phyloP scores from a whole-genome alignment of 2,888 invertebrate genomes.

The Heteromyza rotundicornis region DNA sequence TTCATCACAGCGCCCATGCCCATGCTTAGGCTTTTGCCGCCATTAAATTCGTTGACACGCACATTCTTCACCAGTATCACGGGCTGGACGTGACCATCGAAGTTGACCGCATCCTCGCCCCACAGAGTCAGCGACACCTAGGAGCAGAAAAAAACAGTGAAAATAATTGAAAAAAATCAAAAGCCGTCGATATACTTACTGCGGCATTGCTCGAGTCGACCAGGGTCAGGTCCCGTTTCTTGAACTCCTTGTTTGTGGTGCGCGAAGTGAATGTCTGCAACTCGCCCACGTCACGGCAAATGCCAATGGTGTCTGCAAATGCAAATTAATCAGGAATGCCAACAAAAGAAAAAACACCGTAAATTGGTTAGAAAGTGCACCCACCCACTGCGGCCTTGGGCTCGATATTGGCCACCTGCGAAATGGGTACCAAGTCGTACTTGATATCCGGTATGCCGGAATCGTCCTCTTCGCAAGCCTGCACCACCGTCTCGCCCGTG shows the following conservation, averaged over 20 bases:
- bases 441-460: conserved; percentile 76
- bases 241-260: conserved; percentile 80
- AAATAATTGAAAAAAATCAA: too few species aligned
- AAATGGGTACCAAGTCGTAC: conserved; percentile 80
- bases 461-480: conserved; percentile 67
- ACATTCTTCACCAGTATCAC: conserved; percentile 87
- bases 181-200: conserved; percentile 59
- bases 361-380: not conserved
- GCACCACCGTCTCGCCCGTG: conserved; percentile 73
- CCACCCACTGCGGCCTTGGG: conserved; percentile 76
- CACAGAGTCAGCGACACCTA: conserved; percentile 86
- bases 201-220: conserved; percentile 84
- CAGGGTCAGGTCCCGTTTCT: conserved; percentile 85
- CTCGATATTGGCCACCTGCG: conserved; percentile 71
- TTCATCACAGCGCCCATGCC: conserved; percentile 70
- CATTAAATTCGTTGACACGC: conserved; percentile 84
- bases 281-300: conserved; percentile 78
- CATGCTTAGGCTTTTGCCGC: conserved; percentile 74
- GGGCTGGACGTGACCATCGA: conserved; percentile 77
- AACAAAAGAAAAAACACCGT: not conserved
- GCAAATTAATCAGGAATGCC: not conserved
- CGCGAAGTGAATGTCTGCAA: conserved; percentile 75
- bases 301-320: conserved; percentile 81
- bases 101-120: conserved; percentile 87
- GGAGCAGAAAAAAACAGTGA: not conserved